These are phyloP conservation scores for Nephila pilipes DNA, from an alignment of 1,140 invertebrate genomes.

Conservation along the genomic window DNA sequence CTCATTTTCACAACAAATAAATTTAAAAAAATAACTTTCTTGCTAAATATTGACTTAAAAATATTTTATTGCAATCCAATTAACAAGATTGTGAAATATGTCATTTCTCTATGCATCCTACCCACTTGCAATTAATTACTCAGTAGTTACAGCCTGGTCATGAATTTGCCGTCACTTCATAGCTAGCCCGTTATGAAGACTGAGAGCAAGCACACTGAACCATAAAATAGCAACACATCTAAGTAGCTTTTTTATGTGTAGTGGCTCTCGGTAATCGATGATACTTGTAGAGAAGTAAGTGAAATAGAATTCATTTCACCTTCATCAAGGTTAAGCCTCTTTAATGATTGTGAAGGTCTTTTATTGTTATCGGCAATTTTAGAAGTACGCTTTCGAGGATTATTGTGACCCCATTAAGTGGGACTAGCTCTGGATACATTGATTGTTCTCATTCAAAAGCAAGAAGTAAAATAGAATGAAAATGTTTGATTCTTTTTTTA, in stretches of 20 bases:
- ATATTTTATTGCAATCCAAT: background rate
- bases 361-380: background rate
- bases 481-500: background rate
- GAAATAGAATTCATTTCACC: constrained; percentile 22
- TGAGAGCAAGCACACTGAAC: background rate
- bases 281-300: constrained; percentile 12
- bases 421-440: background rate
- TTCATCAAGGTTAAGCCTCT: constrained; percentile 21
- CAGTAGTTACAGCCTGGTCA: background rate
- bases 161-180: background rate
- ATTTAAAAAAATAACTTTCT: too few species aligned
- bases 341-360: background rate
- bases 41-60: too few species aligned
- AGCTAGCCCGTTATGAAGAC: constrained; percentile 2
- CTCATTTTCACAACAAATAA: too few species aligned
- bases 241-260: constrained; percentile 5
- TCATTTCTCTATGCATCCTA: background rate
- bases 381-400: background rate
- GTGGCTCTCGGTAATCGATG: background rate
- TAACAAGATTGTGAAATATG: background rate
- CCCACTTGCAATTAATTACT: background rate
- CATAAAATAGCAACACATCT: background rate
- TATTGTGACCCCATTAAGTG: background rate
- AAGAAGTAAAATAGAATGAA: background rate
- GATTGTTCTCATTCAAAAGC: background rate